These are phyloP conservation scores for Troides oblongomaculatus DNA, from an alignment of 2,888 invertebrate genomes.

Conservation along the genomic window DNA sequence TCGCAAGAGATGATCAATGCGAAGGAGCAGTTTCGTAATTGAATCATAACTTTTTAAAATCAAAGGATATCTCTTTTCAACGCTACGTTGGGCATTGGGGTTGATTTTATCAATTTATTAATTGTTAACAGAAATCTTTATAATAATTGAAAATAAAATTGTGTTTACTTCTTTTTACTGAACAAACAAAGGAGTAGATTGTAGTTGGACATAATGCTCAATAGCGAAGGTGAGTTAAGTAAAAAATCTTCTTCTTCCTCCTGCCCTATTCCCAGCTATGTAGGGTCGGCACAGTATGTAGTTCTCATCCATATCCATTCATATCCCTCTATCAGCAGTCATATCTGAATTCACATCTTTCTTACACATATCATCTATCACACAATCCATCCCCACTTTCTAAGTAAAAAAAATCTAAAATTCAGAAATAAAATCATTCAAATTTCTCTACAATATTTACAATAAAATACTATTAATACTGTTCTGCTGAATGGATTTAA, in stretches of 20 bases:
- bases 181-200: too few relatives aligned
- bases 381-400: too few relatives aligned
- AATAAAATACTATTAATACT: not conserved
- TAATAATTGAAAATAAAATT: not conserved
- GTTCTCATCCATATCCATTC: too few relatives aligned
- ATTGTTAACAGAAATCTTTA: not conserved
- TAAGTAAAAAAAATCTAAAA: not conserved
- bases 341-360: too few relatives aligned
- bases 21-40: slow-evolving; percentile 20
- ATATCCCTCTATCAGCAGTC: too few relatives aligned
- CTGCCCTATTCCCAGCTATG: too few relatives aligned
- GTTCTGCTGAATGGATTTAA: not conserved
- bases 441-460: not conserved
- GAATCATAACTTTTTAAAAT: slow-evolving; percentile 28
- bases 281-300: too few relatives aligned
- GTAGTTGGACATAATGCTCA: too few relatives aligned
- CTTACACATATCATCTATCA: too few relatives aligned
- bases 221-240: too few relatives aligned
- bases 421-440: not conserved
- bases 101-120: slow-evolving; percentile 14
- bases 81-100: slow-evolving; percentile 17
- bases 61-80: slow-evolving; percentile 26
- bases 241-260: too few relatives aligned
- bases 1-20: slow-evolving; percentile 24
- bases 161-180: too few relatives aligned